Percentiles rank a stretch among this genome's conserved stretches.
Evolutionary conservation across 2,113 vertebrate species (phyloP).

Genomic region (Herpailurus yagouaroundi): DNA sequence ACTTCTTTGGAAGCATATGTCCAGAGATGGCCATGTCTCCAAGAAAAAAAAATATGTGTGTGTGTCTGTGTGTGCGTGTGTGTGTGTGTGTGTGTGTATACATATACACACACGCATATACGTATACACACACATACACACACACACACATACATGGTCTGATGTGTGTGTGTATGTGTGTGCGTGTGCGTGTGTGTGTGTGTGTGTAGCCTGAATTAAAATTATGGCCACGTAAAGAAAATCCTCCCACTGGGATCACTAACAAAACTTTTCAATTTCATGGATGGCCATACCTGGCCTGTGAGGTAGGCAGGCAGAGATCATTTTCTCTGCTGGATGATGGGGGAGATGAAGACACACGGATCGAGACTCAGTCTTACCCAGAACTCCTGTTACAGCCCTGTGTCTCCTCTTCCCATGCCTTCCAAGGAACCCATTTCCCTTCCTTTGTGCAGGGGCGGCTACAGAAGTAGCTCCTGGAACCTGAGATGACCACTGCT

Average conservation of each 20-base stretch:
- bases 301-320: not conserved
- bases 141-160: no score
- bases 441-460: not conserved
- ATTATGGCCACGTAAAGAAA: constrained; percentile 20
- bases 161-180: no score
- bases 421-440: not conserved
- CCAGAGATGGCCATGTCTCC: not conserved
- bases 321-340: not conserved
- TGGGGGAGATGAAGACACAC: not conserved
- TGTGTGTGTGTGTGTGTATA: not conserved
- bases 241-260: not conserved
- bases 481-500: not conserved
- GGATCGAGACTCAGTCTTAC: not conserved
- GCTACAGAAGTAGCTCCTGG: not conserved
- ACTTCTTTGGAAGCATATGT: not conserved
- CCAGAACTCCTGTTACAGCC: not conserved
- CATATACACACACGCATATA: no score
- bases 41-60: not conserved
- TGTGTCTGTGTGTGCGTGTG: no score
- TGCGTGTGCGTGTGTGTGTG: no score
- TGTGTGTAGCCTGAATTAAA: not conserved
- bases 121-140: no score
- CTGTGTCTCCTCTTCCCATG: no score
- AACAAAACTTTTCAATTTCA: not conserved
- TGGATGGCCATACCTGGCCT: not conserved